Evolutionary conservation across 2,888 invertebrate species (phyloP).

Genomic region (Slavum lentiscoides): DNA sequence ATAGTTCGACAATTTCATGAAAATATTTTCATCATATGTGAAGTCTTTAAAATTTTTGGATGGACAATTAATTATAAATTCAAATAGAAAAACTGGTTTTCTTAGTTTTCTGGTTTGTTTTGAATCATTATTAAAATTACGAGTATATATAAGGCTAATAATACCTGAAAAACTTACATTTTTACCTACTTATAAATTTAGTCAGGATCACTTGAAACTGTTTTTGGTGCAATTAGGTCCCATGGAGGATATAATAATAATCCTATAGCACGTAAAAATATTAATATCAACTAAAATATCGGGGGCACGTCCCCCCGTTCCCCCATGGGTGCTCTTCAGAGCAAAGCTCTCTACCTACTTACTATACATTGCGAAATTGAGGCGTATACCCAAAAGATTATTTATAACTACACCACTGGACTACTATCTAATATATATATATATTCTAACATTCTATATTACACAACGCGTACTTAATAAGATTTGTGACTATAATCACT

Average conservation of each 20-base stretch:
- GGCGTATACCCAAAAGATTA: too few relatives aligned
- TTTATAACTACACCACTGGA: too few relatives aligned
- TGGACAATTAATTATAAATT: conserved; percentile 26
- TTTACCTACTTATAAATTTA: conserved; percentile 35
- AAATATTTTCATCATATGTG: conserved; percentile 16
- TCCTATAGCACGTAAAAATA: conserved; percentile 32
- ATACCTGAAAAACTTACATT: conserved; percentile 13
- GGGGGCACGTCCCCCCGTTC: too few relatives aligned
- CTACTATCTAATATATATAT: too few relatives aligned
- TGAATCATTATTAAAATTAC: background rate
- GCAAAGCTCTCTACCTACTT: too few relatives aligned
- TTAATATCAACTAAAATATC: too few relatives aligned
- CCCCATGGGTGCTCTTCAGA: too few relatives aligned
- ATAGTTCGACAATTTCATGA: background rate
- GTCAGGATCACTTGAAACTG: conserved; percentile 40
- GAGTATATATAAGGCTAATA: background rate
- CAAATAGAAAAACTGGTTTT: conserved; percentile 19
- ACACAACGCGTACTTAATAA: too few relatives aligned
- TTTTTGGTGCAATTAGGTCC: conserved; percentile 29
- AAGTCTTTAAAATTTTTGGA: conserved; percentile 21
- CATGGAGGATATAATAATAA: conserved; percentile 31
- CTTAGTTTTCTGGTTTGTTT: conserved; percentile 33
- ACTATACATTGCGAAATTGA: too few relatives aligned
- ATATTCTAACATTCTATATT: too few relatives aligned
- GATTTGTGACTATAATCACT: too few relatives aligned